Percentiles rank a stretch among this genome's conserved stretches.
Evolutionary conservation across 2,113 vertebrate species (phyloP).

Genomic region (Labrus mixtus): DNA sequence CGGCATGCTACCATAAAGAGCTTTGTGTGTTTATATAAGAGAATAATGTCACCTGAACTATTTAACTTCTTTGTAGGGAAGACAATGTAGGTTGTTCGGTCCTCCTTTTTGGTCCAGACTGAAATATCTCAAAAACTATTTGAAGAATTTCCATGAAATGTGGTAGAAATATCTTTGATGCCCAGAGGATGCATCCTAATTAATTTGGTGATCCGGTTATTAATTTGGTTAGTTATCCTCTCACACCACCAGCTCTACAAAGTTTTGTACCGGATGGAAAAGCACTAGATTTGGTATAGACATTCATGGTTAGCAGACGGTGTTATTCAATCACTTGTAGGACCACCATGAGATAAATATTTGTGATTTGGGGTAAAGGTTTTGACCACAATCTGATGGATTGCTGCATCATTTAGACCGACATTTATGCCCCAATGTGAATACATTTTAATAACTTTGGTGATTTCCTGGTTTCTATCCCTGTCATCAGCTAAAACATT

Average conservation of each 20-base stretch:
- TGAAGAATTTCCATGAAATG: background rate
- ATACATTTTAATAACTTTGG: no score
- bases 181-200: background rate
- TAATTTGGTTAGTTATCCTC: background rate
- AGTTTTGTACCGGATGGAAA: background rate
- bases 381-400: no score
- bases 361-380: no score
- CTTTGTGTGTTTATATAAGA: background rate
- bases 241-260: background rate
- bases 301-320: background rate
- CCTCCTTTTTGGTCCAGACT: background rate
- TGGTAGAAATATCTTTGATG: background rate
- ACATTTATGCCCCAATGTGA: no score
- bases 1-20: background rate
- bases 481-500: no score
- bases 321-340: no score
- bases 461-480: no score
- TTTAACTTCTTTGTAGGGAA: background rate
- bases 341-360: no score
- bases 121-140: background rate
- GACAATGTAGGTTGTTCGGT: background rate
- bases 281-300: background rate
- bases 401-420: no score
- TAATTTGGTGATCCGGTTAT: background rate
- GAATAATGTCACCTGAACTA: slow-evolving; percentile 1